Base-by-base conservation (phyloP, 2,888 invertebrate genomes). In the Tachina fera region DNA sequence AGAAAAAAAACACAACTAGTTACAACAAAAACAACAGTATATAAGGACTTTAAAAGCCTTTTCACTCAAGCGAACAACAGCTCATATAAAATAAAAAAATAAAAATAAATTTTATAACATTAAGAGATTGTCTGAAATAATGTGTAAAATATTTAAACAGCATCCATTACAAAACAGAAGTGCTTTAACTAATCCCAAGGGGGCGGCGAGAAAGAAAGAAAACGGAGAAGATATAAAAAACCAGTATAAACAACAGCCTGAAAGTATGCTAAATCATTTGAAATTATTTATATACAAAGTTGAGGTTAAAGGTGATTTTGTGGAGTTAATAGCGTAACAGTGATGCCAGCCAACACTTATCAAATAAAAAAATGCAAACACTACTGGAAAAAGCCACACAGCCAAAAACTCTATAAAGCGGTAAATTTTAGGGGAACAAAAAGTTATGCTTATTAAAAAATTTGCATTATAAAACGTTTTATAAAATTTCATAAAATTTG, bases 81-180 rank as follows among this genome's bases (percentile, higher is more conserved):
- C 13, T 47, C 0, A 43, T 8, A 61, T 14, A 65, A 60, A 61
- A 51, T 22, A 41, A 22, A 58, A 39, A 58, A 6, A 31, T 22
- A 31, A 31, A 31, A 6, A 31, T 6, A 31, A 5, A 6, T 31
- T 19, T 43, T 61, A n/a, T 14, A 45, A 22, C 39, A 60, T n/a
- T 60, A 51, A 77, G 3, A 31, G 61, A n/a, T n/a, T 19, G 11
- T 14, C 14, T 19, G 45, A 31, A 63, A 67, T 16, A 72, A 74
- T 43, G 47, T 49, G 60, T 13, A n/a, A 70, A 78, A 19, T 45
- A 45, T 45, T 56, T 53, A 68, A 61, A 47, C 41, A 77, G 51
- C 49, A 49, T 49, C 10, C 14, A 51, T 22, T 14, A 43, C 41
- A 45, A 31, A 68, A 61, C 11, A 22, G 10, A 39, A 39, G n/a